Conservation (phyloP, 2,797 vertebrate species). For the Xyrichtys novacula region DNA sequence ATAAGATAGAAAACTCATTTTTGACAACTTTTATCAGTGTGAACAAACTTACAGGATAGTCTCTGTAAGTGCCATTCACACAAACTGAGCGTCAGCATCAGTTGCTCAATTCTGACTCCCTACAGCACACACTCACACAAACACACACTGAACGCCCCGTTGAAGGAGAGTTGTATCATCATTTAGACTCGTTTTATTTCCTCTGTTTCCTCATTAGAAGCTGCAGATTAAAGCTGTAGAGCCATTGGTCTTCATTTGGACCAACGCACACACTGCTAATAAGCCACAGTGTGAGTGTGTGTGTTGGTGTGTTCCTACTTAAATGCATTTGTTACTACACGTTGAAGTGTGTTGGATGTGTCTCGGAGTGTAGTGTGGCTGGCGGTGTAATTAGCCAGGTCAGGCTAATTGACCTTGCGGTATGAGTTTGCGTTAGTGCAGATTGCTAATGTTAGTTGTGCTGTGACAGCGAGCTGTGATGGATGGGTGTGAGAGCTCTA, state of each 20-base stretch:
- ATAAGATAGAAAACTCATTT: no score
- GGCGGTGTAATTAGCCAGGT: constrained; percentile 86
- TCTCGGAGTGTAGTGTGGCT: constrained; percentile 44
- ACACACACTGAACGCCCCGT: constrained; percentile 52
- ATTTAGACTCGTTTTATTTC: constrained; percentile 88
- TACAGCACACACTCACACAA: constrained; percentile 36
- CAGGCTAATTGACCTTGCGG: constrained; percentile 92
- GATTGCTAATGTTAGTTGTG: constrained; percentile 63
- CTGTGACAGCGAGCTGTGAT: constrained; percentile 60
- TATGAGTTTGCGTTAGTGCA: constrained; percentile 52
- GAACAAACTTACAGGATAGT: background rate
- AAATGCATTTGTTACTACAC: constrained; percentile 23
- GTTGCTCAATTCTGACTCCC: no score
- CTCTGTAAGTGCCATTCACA: background rate
- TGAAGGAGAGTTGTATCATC: constrained; percentile 88
- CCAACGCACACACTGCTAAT: constrained; percentile 83
- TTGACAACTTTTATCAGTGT: no score
- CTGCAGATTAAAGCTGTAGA: constrained; percentile 86
- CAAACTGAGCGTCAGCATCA: constrained; percentile 28
- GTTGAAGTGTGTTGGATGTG: constrained; percentile 19
- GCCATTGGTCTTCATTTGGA: constrained; percentile 96
- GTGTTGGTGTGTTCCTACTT: constrained; percentile 37
- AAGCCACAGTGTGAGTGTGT: constrained; percentile 60
- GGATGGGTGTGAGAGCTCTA: constrained; percentile 62
- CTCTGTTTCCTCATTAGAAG: constrained; percentile 92